phyloP scores from a whole-genome alignment of 2,113 vertebrate genomes.

The Scopus umbretta region DNA sequence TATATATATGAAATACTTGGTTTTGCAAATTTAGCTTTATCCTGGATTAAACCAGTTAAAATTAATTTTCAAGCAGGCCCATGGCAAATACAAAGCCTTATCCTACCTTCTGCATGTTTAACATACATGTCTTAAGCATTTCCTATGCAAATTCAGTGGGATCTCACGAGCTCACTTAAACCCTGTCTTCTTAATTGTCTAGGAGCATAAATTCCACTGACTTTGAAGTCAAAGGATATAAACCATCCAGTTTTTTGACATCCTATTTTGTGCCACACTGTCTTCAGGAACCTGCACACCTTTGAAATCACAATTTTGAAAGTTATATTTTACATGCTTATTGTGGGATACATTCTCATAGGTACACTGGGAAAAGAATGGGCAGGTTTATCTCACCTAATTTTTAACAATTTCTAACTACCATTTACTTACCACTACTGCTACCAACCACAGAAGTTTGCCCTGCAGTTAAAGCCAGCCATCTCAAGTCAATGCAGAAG shows the following conservation, averaged over 20 bases:
- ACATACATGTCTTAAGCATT: not conserved
- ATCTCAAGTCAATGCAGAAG: not conserved
- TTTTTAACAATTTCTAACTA: not conserved
- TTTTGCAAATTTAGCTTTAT: not conserved
- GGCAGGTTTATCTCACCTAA: not conserved
- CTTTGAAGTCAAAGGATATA: not conserved
- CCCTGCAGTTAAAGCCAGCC: not conserved
- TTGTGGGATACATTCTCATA: not conserved
- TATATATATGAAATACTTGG: not conserved
- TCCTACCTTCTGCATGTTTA: not conserved
- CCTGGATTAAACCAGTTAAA: not conserved
- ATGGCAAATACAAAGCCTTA: not conserved
- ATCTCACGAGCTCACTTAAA: not conserved
- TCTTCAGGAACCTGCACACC: not conserved
- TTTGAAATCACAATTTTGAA: not conserved
- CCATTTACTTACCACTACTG: not conserved
- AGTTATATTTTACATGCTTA: not conserved
- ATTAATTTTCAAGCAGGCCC: not conserved
- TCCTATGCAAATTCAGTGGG: not conserved
- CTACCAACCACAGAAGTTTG: not conserved
- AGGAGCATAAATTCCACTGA: not conserved
- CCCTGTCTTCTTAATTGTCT: not conserved
- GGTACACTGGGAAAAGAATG: not conserved
- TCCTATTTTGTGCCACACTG: not conserved
- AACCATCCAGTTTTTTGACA: not conserved